These are phyloP conservation scores for Microplitis deprimator DNA, from an alignment of 2,888 invertebrate species.

Conservation along the genomic window DNA sequence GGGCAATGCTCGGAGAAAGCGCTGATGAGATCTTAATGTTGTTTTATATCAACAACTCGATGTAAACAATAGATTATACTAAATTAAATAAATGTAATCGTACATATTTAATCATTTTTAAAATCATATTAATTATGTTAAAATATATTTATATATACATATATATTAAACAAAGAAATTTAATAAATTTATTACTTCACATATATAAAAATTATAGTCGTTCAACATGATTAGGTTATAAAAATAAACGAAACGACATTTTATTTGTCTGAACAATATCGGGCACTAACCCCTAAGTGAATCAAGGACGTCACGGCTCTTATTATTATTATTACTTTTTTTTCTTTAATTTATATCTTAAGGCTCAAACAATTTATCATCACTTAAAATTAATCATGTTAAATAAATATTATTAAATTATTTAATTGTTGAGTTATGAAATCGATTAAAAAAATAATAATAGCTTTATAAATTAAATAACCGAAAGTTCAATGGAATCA, in stretches of 20 bases:
- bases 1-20: conserved; percentile 47
- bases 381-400: not conserved
- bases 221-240: not conserved
- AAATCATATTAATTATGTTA: too few species aligned
- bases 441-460: not conserved
- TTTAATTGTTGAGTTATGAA: not conserved
- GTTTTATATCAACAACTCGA: not conserved
- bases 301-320: conserved; percentile 64
- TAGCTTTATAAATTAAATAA: not conserved
- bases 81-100: too few species aligned
- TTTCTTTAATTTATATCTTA: conserved; percentile 52
- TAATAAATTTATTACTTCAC: not conserved
- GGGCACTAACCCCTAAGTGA: conserved; percentile 66
- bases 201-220: too few species aligned
- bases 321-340: not conserved
- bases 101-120: too few species aligned
- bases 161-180: not conserved
- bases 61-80: not conserved
- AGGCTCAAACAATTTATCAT: conserved; percentile 2
- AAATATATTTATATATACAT: not conserved
- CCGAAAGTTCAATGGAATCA: not conserved
- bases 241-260: not conserved
- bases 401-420: not conserved
- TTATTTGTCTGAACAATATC: conserved; percentile 55
- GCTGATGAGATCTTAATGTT: conserved; percentile 34